These are phyloP conservation scores for Oreortyx pictus DNA, from an alignment of 2,797 vertebrate genomes.

Conservation along the genomic window DNA sequence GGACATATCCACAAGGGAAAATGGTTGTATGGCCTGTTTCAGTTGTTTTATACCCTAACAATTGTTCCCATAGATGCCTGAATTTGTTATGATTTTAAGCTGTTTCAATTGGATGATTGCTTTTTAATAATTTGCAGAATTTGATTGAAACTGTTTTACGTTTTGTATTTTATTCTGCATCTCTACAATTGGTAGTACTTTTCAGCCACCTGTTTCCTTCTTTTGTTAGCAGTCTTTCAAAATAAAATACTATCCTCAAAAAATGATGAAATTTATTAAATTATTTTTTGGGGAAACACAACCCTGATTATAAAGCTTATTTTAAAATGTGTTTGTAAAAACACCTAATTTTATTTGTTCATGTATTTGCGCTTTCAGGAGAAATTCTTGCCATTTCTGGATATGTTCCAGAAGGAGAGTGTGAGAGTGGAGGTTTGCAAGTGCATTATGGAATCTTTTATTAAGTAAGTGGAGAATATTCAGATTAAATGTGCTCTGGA, in stretches of 20 bases:
- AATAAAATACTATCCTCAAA: neutral
- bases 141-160: neutral
- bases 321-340: neutral
- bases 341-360: neutral
- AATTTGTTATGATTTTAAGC: neutral
- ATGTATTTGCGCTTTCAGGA: slow-evolving; percentile 81
- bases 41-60: neutral
- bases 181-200: neutral
- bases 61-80: neutral
- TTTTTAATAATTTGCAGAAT: neutral
- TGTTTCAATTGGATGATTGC: neutral
- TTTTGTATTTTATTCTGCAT: neutral
- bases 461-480: slow-evolving; percentile 83
- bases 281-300: neutral
- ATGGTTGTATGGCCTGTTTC: neutral
- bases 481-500: neutral
- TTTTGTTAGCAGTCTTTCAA: neutral
- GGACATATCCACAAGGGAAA: neutral
- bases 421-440: slow-evolving; percentile 96
- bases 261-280: neutral
- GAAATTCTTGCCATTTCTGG: slow-evolving; percentile 95
- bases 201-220: neutral
- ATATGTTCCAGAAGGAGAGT: slow-evolving; percentile 99
- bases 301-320: neutral
- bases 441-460: slow-evolving; percentile 96